phyloP scores from a whole-genome alignment of 2,797 vertebrate genomes.

The Onychomys torridus region DNA sequence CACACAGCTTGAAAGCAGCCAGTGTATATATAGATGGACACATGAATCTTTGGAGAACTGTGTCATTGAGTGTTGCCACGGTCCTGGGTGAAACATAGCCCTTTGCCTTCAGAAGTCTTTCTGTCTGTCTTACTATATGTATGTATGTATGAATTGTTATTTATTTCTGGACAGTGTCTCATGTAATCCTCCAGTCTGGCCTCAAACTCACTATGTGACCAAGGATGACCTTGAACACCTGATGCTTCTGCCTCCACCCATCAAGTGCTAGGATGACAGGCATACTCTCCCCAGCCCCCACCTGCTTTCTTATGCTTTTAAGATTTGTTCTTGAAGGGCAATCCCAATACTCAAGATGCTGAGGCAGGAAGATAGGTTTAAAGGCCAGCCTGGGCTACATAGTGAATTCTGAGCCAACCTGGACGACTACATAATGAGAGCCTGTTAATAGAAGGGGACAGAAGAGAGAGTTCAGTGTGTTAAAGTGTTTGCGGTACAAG shows the following conservation, averaged over 20 bases:
- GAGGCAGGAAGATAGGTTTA: neutral
- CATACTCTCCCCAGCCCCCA: neutral
- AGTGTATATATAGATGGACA: neutral
- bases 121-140: neutral
- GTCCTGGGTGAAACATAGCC: neutral
- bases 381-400: neutral
- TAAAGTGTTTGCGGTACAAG: neutral
- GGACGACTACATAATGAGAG: neutral
- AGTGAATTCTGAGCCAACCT: neutral
- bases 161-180: neutral
- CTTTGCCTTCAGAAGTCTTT: neutral
- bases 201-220: neutral
- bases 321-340: neutral
- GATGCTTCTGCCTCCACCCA: neutral
- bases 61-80: neutral
- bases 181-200: neutral
- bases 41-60: fast-evolving
- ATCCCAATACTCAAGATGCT: neutral
- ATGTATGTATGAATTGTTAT: neutral
- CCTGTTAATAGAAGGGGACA: neutral
- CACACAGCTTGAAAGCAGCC: neutral
- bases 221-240: neutral
- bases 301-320: neutral
- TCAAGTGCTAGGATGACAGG: neutral
- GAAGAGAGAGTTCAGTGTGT: neutral